phyloP scores from a whole-genome alignment of 2,113 vertebrate species.

The Galeopterus variegatus region DNA sequence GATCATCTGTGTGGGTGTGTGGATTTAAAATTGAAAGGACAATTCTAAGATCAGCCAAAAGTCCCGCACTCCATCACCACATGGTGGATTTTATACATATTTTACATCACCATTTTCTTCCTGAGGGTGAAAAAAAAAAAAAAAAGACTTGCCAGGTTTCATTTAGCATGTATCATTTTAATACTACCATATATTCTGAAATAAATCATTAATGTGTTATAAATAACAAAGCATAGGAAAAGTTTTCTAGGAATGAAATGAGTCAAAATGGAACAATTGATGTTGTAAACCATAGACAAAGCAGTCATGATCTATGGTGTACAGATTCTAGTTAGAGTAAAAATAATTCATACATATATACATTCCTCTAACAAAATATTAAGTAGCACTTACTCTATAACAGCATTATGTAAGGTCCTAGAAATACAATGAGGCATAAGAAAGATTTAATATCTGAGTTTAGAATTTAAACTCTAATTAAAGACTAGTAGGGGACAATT shows the following conservation, averaged over 20 bases:
- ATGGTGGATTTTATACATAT: constrained; percentile 22
- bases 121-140: background rate
- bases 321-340: background rate
- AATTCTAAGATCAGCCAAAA: background rate
- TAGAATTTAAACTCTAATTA: background rate
- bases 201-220: constrained; percentile 76
- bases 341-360: constrained; percentile 41
- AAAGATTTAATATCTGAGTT: background rate
- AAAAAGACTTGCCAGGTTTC: constrained; percentile 3
- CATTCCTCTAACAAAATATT: constrained; percentile 37
- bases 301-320: background rate
- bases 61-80: background rate
- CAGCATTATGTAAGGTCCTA: background rate
- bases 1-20: background rate
- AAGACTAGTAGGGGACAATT: background rate
- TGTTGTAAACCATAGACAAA: background rate
- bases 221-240: constrained; percentile 70
- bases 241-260: constrained; percentile 66
- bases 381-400: background rate
- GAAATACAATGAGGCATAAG: background rate
- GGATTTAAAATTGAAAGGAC: constrained; percentile 47
- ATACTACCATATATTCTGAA: constrained; percentile 52
- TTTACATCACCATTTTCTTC: constrained; percentile 47
- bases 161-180: constrained; percentile 54
- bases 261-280: constrained; percentile 49